Evolutionary conservation across 2,888 invertebrate species (phyloP).

Genomic region (Limenitis arthemis): DNA sequence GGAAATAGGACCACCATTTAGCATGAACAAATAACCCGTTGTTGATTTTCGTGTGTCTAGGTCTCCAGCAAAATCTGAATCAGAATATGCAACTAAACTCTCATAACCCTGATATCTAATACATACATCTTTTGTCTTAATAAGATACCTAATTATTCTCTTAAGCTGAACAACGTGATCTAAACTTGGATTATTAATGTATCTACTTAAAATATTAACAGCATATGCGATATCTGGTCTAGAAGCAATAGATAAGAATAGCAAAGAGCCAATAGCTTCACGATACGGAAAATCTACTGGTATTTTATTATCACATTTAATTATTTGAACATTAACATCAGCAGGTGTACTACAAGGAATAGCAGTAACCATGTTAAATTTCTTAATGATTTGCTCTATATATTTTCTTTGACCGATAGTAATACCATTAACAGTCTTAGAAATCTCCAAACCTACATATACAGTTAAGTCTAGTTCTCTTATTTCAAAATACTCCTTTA

Average conservation of each 20-base stretch:
- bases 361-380: conserved; percentile 25
- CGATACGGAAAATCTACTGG: conserved; percentile 19
- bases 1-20: conserved; percentile 30
- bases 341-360: conserved; percentile 16
- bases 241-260: conserved; percentile 24
- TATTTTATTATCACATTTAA: conserved; percentile 12
- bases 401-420: conserved; percentile 23
- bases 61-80: conserved; percentile 30
- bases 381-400: conserved; percentile 25
- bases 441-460: conserved; percentile 29
- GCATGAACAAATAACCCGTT: conserved; percentile 28
- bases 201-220: conserved; percentile 26
- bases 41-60: conserved; percentile 28
- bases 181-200: conserved; percentile 22
- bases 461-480: conserved; percentile 22
- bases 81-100: conserved; percentile 26
- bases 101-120: conserved; percentile 22
- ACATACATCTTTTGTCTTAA: conserved; percentile 26
- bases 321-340: conserved; percentile 18
- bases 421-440: conserved; percentile 16
- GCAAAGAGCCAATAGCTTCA: conserved; percentile 24
- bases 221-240: conserved; percentile 22
- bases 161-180: conserved; percentile 27
- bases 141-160: conserved; percentile 26
- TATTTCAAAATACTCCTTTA: conserved; percentile 27